These are phyloP conservation scores for Ondatra zibethicus DNA, from an alignment of 2,113 vertebrate genomes.

Conservation along the genomic window DNA sequence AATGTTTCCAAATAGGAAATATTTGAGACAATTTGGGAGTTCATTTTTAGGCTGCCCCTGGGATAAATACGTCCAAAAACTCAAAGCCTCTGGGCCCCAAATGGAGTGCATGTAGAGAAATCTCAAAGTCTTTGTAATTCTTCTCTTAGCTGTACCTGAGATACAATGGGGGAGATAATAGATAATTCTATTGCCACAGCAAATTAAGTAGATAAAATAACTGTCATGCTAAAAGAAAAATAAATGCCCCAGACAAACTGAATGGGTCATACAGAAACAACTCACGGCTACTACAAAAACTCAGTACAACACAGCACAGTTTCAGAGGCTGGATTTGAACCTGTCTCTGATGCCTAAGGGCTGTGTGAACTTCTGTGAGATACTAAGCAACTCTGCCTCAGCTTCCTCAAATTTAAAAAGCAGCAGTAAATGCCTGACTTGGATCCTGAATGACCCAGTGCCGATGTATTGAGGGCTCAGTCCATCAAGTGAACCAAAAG, in stretches of 20 bases:
- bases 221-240: background rate
- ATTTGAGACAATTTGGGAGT: constrained; percentile 58
- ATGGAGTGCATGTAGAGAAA: background rate
- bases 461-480: no score
- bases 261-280: background rate
- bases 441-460: background rate
- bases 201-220: constrained; percentile 16
- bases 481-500: background rate
- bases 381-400: background rate
- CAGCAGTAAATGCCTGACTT: no score
- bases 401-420: background rate
- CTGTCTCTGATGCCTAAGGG: background rate
- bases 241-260: background rate
- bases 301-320: background rate
- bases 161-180: background rate
- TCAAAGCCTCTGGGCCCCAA: constrained; percentile 28
- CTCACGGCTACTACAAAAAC: rapidly evolving
- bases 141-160: background rate
- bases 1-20: constrained; percentile 66
- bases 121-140: background rate
- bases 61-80: constrained; percentile 51
- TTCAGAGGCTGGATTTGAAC: background rate
- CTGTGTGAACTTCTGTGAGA: background rate
- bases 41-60: constrained; percentile 40
- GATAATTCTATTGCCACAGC: constrained; percentile 24